A percentile compares a stretch with the other conserved stretches of the same genome.
Evolutionary conservation across 1,140 invertebrate genomes (phyloP).

Genomic region (Macrobrachium nipponense): DNA sequence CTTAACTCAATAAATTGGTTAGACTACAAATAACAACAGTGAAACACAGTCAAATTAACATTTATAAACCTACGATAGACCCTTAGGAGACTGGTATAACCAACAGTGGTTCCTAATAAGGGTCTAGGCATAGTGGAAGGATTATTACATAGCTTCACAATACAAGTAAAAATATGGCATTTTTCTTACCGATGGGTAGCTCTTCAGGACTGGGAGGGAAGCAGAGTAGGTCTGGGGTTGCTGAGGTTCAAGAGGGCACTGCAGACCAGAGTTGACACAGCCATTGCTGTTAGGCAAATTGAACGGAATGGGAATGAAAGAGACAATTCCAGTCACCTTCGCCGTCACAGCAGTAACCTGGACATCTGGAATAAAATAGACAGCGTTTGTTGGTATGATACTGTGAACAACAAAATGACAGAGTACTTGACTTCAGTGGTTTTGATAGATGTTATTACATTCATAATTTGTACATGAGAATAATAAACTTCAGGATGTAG

Average conservation of each 20-base stretch:
- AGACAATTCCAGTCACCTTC: background rate
- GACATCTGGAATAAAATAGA: background rate
- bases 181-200: conserved; percentile 34
- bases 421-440: background rate
- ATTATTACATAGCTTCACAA: too few relatives aligned
- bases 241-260: conserved; percentile 5
- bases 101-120: too few relatives aligned
- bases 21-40: too few relatives aligned
- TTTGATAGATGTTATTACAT: background rate
- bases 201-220: background rate
- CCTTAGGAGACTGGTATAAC: too few relatives aligned
- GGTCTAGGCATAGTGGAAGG: too few relatives aligned
- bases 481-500: background rate
- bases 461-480: background rate
- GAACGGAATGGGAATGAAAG: conserved; percentile 15
- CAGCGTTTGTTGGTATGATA: too few relatives aligned
- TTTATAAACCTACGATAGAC: too few relatives aligned
- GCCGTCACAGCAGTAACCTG: background rate
- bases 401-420: background rate
- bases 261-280: conserved; percentile 11
- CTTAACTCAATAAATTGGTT: too few relatives aligned
- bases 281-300: conserved; percentile 9
- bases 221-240: background rate
- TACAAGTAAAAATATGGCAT: background rate
- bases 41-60: too few relatives aligned